A percentile compares a stretch with the other conserved stretches of the same genome.
Conservation (phyloP, 2,888 invertebrate species). For the Steinernema carpocapsae region DNA sequence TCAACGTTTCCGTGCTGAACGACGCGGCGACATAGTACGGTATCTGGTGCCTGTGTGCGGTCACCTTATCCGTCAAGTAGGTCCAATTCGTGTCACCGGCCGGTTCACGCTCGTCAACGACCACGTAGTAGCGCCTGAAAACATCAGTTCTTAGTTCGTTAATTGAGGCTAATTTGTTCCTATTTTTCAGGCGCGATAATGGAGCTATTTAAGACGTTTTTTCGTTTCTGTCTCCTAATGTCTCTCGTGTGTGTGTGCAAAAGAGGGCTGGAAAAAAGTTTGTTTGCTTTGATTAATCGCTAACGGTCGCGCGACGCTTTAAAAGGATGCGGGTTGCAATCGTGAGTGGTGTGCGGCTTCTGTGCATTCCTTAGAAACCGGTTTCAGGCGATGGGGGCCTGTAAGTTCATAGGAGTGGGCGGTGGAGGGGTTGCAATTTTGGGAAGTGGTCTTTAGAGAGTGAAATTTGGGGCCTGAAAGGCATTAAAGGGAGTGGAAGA, state of each 20-base stretch:
- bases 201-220: conserved; percentile 2
- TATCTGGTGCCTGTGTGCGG: conserved; percentile 62
- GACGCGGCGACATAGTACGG: conserved; percentile 69
- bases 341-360: not conserved
- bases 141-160: not conserved
- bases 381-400: not conserved
- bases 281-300: conserved; percentile 34
- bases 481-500: no score
- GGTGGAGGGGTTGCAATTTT: no score
- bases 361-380: conserved; percentile 25
- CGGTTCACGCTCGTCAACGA: conserved; percentile 68
- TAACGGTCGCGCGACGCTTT: not conserved
- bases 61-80: conserved; percentile 67
- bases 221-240: no score
- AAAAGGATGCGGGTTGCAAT: conserved; percentile 8
- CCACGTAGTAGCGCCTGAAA: conserved; percentile 67
- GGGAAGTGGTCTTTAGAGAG: no score
- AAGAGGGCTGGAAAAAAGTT: conserved; percentile 3
- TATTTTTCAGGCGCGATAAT: not conserved
- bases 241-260: no score
- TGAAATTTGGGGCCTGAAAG: no score
- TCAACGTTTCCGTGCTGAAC: conserved; percentile 66
- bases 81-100: conserved; percentile 69
- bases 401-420: no score
- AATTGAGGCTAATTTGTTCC: not conserved